Evolutionary conservation across 2,113 vertebrate species (phyloP), one percentile per base, ranked within the genome.

Genomic region (Amphilophus citrinellus): DNA sequence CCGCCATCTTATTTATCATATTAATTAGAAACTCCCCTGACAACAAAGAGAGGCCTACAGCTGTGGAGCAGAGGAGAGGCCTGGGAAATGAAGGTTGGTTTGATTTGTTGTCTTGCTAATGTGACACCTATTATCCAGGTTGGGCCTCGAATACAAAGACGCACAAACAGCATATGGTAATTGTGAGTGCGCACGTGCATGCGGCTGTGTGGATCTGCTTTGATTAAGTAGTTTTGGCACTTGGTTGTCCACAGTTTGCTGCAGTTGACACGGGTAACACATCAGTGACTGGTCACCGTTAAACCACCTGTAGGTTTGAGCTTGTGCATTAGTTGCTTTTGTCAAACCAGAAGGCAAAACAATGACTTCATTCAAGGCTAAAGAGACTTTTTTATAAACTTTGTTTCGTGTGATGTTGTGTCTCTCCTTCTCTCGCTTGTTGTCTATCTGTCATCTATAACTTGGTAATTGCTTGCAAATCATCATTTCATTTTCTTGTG

Each of bases 71-170:
- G 96, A 97, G 96, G 96, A 90, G 96, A 96, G 96, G 90, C 89
- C 65, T 83, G 89, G 97, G 96, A 97, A 98, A 98, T 97, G 97
- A 98, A 97, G 96, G 97, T 96, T 93, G 97, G 97, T 97, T 98
- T 98, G 97, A 98, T 98, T 98, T 99, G 98, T 98, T 98, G 97
- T 98, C 97, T 98, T 98, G 98, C 97, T 98, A 97, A 98, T 98
- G 97, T 98, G 98, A 98, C 97, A 97, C 97, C 96, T 97, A 98
- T 98, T 99, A 98, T 98, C 97, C 97, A 98, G 97, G 98, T 98
- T 98, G 98, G 93, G 91, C 84, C 80, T 68, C 37, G 92, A 96
- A 97, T 97, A 98, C 97, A 98, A 98, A 98, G 96, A 96, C 95
- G 91, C 95, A 96, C 94, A 96, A 82, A 94, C 96, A 93, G 95